Evolutionary conservation across 2,888 invertebrate genomes (phyloP).

Genomic region (Ormyrus rosae): DNA sequence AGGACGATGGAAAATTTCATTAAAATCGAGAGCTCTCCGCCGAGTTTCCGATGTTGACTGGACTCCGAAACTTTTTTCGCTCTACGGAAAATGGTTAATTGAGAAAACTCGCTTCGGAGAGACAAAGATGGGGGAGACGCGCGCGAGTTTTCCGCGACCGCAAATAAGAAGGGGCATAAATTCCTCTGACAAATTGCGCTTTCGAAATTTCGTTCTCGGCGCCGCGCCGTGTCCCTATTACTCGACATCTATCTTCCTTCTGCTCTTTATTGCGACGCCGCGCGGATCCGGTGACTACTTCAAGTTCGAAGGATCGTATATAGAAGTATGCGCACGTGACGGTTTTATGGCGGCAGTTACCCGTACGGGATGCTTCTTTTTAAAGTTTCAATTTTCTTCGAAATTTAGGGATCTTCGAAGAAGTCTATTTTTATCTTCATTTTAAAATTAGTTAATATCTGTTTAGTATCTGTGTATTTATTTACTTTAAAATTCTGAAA

Average conservation of each 20-base stretch:
- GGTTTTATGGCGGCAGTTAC: conserved; percentile 31
- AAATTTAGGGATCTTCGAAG: neutral
- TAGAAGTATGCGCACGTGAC: conserved; percentile 8
- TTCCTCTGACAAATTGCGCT: conserved; percentile 40
- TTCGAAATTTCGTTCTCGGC: conserved; percentile 11
- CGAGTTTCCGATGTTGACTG: neutral
- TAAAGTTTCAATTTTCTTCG: neutral
- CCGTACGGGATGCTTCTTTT: neutral
- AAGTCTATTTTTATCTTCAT: too few relatives aligned
- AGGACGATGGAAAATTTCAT: too few relatives aligned
- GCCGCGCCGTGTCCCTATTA: conserved; percentile 41
- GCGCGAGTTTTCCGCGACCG: too few relatives aligned
- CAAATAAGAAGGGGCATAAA: conserved; percentile 32
- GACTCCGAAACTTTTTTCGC: neutral
- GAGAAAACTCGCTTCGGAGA: too few relatives aligned
- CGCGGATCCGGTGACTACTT: conserved; percentile 36
- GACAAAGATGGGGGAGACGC: too few relatives aligned
- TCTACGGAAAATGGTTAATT: too few relatives aligned
- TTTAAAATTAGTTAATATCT: too few relatives aligned
- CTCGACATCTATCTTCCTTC: conserved; percentile 50
- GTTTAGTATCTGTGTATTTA: too few relatives aligned
- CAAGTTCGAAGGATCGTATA: conserved; percentile 33
- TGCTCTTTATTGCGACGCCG: conserved; percentile 53
- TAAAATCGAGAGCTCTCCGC: too few relatives aligned
- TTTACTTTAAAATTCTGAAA: too few relatives aligned